These are phyloP conservation scores for Propithecus coquereli DNA, from an alignment of 2,113 vertebrate genomes.

Conservation along the genomic window DNA sequence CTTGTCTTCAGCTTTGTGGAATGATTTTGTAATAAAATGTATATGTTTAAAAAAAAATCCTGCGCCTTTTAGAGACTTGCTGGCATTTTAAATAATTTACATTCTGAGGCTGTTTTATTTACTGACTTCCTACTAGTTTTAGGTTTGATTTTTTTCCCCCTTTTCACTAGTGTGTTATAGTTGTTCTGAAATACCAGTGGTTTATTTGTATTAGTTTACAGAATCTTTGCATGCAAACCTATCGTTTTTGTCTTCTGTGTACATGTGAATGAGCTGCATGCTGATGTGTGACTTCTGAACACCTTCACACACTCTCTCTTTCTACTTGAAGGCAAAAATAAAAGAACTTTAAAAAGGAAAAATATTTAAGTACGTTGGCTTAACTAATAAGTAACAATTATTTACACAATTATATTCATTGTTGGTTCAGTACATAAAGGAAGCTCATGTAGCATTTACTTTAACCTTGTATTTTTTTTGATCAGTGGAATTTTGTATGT, in stretches of 20 bases:
- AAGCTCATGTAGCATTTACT: neutral
- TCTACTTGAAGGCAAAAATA: neutral
- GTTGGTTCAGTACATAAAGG: neutral
- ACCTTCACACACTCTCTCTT: neutral
- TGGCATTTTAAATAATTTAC: conserved; percentile 20
- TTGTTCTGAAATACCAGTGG: neutral
- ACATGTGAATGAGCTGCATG: conserved; percentile 70
- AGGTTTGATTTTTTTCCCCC: conserved; percentile 1
- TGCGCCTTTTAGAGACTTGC: neutral
- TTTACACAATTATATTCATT: neutral
- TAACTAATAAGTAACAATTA: neutral
- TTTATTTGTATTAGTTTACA: conserved; percentile 20
- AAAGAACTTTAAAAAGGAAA: neutral
- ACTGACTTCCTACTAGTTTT: conserved; percentile 26
- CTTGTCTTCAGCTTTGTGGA: neutral
- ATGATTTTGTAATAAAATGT: conserved; percentile 7
- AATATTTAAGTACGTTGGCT: neutral
- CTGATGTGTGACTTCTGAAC: conserved; percentile 48
- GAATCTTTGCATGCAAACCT: conserved; percentile 75
- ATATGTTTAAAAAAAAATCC: neutral
- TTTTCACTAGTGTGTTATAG: neutral
- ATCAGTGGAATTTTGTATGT: neutral
- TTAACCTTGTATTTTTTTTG: neutral
- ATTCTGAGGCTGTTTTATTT: conserved; percentile 20
- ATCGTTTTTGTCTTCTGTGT: conserved; percentile 54